These are phyloP conservation scores for Falco naumanni DNA, from an alignment of 2,797 vertebrate species.

Conservation along the genomic window DNA sequence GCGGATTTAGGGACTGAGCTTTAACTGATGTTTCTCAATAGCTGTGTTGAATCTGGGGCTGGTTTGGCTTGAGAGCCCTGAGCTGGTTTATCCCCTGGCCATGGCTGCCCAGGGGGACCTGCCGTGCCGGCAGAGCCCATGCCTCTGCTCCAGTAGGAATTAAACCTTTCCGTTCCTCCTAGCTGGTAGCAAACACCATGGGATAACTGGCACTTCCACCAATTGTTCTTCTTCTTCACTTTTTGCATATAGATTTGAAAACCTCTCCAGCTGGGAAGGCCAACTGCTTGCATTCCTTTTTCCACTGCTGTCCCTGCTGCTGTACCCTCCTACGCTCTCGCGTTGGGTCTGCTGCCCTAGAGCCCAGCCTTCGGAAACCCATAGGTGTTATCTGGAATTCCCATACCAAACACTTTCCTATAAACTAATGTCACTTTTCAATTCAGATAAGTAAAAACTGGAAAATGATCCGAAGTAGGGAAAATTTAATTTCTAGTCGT, in stretches of 20 bases:
- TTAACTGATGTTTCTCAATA: background rate
- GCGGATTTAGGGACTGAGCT: background rate
- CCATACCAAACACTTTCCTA: background rate
- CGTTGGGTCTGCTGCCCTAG: background rate
- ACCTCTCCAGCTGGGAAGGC: background rate
- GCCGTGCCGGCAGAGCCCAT: background rate
- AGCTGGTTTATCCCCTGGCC: background rate
- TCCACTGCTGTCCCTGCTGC: accelerated
- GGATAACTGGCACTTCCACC: background rate
- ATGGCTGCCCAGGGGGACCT: accelerated
- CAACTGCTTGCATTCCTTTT: background rate
- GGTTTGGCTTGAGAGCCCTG: background rate
- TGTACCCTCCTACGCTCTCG: background rate
- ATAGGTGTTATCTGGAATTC: background rate
- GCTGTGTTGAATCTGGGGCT: background rate
- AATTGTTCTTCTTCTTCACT: background rate
- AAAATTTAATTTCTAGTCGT: background rate
- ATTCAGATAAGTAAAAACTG: background rate
- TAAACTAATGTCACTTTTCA: background rate
- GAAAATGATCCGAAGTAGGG: background rate
- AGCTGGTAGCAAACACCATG: background rate
- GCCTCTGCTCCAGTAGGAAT: background rate
- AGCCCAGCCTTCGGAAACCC: background rate
- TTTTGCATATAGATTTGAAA: background rate
- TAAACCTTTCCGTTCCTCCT: background rate